Evolutionary conservation across 2,113 vertebrate genomes (phyloP).

Genomic region (Lethenteron camtschaticum): DNA sequence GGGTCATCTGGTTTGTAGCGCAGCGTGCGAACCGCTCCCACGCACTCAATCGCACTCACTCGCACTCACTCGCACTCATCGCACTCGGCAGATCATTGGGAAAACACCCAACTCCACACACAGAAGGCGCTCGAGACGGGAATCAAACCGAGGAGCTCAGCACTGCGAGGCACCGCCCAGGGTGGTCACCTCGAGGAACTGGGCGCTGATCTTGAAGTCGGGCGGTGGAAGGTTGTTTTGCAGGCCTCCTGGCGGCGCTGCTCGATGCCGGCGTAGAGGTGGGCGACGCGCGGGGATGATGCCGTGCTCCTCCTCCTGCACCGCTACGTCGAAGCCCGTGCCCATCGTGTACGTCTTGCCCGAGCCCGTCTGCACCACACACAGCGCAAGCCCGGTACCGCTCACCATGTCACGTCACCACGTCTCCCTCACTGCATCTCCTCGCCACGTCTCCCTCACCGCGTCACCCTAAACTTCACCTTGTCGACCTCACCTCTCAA

Average conservation of each 20-base stretch:
- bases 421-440: background rate
- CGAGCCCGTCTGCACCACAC: constrained; percentile 48
- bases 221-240: constrained; percentile 61
- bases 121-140: too few species aligned
- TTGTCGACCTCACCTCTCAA: too few species aligned
- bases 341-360: constrained; percentile 98
- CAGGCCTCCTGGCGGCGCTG: constrained; percentile 42
- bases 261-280: constrained; percentile 75
- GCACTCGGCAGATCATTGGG: too few species aligned
- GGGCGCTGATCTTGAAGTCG: constrained; percentile 93
- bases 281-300: constrained; percentile 76
- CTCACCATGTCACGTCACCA: background rate
- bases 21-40: too few species aligned
- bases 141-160: too few species aligned
- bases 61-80: too few species aligned
- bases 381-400: too few species aligned
- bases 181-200: constrained; percentile 65
- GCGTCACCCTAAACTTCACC: too few species aligned
- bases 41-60: too few species aligned
- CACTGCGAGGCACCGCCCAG: too few species aligned
- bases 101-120: too few species aligned
- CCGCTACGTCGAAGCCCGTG: constrained; percentile 79
- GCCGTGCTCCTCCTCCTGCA: constrained; percentile 63
- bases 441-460: background rate
- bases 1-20: too few species aligned